Evolutionary conservation across 2,888 invertebrate species (phyloP).

Genomic region (Arrhopalites spinosus): DNA sequence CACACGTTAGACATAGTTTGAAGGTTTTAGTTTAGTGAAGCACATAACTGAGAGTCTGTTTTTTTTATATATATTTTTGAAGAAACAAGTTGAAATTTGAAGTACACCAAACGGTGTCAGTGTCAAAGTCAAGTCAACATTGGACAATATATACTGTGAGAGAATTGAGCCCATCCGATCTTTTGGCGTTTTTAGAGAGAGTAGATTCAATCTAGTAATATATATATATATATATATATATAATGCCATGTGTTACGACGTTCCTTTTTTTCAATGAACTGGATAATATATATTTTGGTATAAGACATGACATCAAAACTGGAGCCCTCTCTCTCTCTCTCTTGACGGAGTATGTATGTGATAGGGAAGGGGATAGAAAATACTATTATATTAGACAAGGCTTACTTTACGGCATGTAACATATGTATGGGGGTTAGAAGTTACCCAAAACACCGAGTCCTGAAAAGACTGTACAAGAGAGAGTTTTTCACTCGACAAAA

Average conservation of each 20-base stretch:
- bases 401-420: background rate
- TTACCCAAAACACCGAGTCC: background rate
- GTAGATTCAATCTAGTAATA: background rate
- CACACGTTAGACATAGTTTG: background rate
- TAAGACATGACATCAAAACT: background rate
- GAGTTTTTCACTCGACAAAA: background rate
- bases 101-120: slow-evolving; percentile 17
- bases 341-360: background rate
- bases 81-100: background rate
- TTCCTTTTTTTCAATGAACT: slow-evolving; percentile 4
- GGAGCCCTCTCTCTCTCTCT: background rate
- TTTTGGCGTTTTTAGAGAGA: background rate
- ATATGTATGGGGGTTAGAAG: background rate
- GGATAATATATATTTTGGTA: background rate
- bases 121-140: slow-evolving; percentile 33
- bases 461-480: background rate
- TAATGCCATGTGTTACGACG: slow-evolving; percentile 5
- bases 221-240: no score
- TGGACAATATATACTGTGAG: slow-evolving; percentile 1
- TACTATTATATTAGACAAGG: background rate
- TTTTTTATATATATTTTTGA: background rate
- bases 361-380: background rate
- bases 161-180: slow-evolving; percentile 21
- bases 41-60: background rate
- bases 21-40: background rate